Evolutionary conservation across 2,113 vertebrate genomes (phyloP).

Genomic region (Cryptomyrus ogoouensis): DNA sequence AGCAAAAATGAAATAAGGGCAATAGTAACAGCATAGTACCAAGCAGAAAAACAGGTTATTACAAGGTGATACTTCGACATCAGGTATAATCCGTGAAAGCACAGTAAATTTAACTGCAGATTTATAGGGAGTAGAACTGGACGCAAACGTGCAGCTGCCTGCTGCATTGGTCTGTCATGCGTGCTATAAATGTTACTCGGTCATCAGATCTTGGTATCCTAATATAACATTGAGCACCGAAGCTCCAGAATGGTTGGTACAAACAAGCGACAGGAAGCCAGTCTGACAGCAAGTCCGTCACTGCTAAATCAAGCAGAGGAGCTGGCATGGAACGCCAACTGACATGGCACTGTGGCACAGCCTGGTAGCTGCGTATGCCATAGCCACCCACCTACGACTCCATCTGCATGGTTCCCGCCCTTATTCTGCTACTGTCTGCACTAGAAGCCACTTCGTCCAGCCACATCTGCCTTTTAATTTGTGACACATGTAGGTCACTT

Average conservation of each 20-base stretch:
- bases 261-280: background rate
- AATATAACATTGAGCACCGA: background rate
- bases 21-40: background rate
- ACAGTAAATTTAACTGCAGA: background rate
- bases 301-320: slow-evolving; percentile 18
- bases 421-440: background rate
- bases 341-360: background rate
- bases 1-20: background rate
- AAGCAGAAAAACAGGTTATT: background rate
- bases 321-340: background rate
- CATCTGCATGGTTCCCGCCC: background rate
- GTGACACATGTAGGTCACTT: background rate
- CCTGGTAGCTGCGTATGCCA: background rate
- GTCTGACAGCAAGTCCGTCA: slow-evolving; percentile 1
- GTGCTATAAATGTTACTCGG: background rate
- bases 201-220: background rate
- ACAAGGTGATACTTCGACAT: background rate
- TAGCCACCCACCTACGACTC: background rate
- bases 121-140: background rate
- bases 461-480: background rate
- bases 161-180: background rate
- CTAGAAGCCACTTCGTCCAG: background rate
- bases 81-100: background rate
- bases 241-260: background rate
- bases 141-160: background rate